Evolutionary conservation across 1,140 invertebrate genomes (phyloP), one percentile per base, ranked within the genome.

Genomic region (Bombus waltoni): DNA sequence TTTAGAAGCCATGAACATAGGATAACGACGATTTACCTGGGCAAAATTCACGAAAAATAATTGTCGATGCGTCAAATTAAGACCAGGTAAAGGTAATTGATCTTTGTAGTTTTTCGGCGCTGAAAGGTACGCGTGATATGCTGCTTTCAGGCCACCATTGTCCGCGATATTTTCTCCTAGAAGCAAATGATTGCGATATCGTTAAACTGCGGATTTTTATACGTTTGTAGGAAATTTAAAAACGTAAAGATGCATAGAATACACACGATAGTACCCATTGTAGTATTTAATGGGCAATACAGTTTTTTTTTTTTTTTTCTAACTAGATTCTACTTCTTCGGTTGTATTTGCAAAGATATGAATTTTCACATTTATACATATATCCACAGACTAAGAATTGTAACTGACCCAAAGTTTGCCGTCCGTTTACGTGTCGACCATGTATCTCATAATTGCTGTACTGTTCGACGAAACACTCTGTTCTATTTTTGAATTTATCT

Each of bases 31-130:
- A 18, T 93, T 62, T 94, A 98, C 97, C 97, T 99, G 98, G 44
- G 98, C 98, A 94, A 99, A 99, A 59, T 98, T 98, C 28, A 99
- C 95, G 92, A 99, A 99, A 94, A 99, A 99, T 65, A 99, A 95
- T 93, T 99, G 98, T n/a, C 97, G 96, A 94, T 98, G 98, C 3
- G 97, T 98, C 57, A 98, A 95, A 90, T 97, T 97, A 5, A 99
- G 94, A 10, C 98, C 98, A 0, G 98, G 98, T 35, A 99, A 95
- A 22, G 96, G 95, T 44, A 96, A 92, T 74, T 97, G 96, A 90
- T 96, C 95, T 74, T 94, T 94, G 90, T 95, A 94, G 89, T 11
- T 91, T 92, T 92, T 95, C 91, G 66, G 92, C 89, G 93, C 96
- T 78, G 94, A 96, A 65, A 97, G 88, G 92, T 98, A 99, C 5